A percentile compares a stretch with the other conserved stretches of the same genome.
Conservation (phyloP, 2,888 invertebrate species). For the Minunthozetes semirufus region DNA sequence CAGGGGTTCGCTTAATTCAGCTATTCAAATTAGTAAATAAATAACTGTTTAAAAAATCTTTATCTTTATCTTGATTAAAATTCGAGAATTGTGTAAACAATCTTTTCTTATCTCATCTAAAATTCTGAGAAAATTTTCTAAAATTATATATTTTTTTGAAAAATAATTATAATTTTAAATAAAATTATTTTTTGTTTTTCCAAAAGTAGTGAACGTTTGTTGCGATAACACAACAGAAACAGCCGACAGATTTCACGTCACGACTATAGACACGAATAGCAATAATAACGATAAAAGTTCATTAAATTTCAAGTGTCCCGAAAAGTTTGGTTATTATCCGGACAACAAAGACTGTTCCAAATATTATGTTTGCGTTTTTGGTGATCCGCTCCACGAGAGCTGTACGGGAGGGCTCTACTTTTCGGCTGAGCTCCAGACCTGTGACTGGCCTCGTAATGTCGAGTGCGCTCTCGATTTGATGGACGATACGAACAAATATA, state of each 20-base stretch:
- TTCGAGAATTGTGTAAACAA: background rate
- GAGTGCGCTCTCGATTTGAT: conserved; percentile 57
- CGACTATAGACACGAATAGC: background rate
- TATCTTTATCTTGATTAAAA: too few relatives aligned
- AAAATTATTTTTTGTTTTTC: background rate
- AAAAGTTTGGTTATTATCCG: conserved; percentile 89
- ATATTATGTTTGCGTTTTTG: conserved; percentile 90
- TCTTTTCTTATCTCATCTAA: too few relatives aligned
- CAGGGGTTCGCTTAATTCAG: too few relatives aligned
- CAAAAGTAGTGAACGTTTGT: background rate
- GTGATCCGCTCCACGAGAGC: conserved; percentile 80
- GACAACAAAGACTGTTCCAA: conserved; percentile 85
- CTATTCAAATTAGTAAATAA: too few relatives aligned
- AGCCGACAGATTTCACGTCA: background rate
- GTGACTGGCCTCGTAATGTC: conserved; percentile 92
- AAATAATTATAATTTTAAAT: background rate
- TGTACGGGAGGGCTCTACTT: conserved; percentile 92
- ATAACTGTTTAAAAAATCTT: too few relatives aligned
- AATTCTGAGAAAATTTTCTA: too few relatives aligned
- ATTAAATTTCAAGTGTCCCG: conserved; percentile 76
- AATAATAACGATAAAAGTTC: background rate
- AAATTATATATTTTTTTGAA: too few relatives aligned
- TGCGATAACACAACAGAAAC: background rate
- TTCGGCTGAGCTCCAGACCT: conserved; percentile 88
- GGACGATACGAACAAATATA: background rate